Base-by-base conservation (phyloP, 92 coral and sea anemone genomes). In the Desmophyllum pertusum region DNA sequence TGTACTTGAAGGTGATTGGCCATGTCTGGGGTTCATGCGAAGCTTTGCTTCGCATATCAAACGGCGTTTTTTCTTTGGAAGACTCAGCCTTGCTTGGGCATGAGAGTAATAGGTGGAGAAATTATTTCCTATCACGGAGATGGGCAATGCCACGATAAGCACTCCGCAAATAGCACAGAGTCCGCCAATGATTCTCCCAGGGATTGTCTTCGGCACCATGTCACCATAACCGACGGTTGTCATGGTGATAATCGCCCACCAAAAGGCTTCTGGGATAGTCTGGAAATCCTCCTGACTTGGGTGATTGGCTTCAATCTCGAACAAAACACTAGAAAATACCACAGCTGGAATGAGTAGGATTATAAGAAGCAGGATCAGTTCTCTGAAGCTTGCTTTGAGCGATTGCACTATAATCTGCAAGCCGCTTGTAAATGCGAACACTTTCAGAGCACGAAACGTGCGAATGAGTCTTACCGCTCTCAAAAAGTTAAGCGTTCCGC, bases 221-320 rank as follows among this genome's bases (percentile, higher is more conserved):
- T 97, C 99, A 27, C 99, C 99, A 21, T 97, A 97, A 3, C 98
- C 99, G 17, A 97, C 99, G 0, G 99, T 97, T 29, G 99, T 97
- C 95, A 97, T 97, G 51, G 99, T 97, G 73, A 97, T 97, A 30
- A 97, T 90, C 5, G 99, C 98, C 99, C 99, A 97, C 99, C 99
- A 97, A 80, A 97, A 94, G 72, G 99, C 81, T 77, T 91, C 93
- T 50, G 98, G 99, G 75, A 97, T 97, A 69, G 83, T 94, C 14
- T 77, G 72, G 70, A 97, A 97, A 55, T 92, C 90, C 3, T 85
- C 83, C 50, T 92, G 71, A 6, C 15, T 67, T 8, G 77, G 50
- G 0, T 52, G 4, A 0, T 66, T 61, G 23, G 88, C 77, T 63
- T 97, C 99, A 46, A 94, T 65, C 74, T 92, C 98, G 72, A 85